Percentiles rank a stretch among this genome's conserved stretches.
Evolutionary conservation across 2,113 vertebrate species (phyloP).

Genomic region (Pseudopipra pipra): DNA sequence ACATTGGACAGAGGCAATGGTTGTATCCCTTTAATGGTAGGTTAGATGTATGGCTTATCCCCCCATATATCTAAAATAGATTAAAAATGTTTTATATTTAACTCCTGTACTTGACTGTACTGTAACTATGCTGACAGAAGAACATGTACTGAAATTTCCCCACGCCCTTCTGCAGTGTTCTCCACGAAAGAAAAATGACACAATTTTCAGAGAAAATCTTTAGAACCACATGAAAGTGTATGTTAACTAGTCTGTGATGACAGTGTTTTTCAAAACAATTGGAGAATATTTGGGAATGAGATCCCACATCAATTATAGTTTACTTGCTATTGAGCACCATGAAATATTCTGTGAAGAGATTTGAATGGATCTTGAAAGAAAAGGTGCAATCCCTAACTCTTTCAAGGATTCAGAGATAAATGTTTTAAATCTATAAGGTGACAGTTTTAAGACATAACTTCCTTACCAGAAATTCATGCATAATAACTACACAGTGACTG

Average conservation of each 20-base stretch:
- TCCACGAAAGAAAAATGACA: background rate
- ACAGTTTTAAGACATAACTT: background rate
- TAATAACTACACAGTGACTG: background rate
- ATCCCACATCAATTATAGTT: background rate
- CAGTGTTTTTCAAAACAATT: background rate
- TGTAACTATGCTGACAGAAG: background rate
- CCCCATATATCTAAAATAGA: background rate
- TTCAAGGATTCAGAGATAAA: background rate
- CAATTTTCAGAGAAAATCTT: background rate
- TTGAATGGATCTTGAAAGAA: background rate
- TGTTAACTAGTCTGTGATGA: background rate
- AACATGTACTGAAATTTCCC: background rate
- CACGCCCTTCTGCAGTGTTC: background rate
- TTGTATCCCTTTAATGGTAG: background rate
- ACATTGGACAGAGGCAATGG: background rate
- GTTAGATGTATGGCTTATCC: background rate
- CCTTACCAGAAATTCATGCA: background rate
- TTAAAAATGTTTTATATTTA: background rate
- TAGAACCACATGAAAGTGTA: background rate
- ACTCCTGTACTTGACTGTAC: background rate
- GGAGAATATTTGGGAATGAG: background rate
- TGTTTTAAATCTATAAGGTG: background rate
- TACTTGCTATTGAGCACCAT: background rate
- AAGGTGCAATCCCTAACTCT: background rate
- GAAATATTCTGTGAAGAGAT: background rate